Evolutionary conservation across 2,797 vertebrate genomes (phyloP).

Genomic region (Halcyon leucocephala): DNA sequence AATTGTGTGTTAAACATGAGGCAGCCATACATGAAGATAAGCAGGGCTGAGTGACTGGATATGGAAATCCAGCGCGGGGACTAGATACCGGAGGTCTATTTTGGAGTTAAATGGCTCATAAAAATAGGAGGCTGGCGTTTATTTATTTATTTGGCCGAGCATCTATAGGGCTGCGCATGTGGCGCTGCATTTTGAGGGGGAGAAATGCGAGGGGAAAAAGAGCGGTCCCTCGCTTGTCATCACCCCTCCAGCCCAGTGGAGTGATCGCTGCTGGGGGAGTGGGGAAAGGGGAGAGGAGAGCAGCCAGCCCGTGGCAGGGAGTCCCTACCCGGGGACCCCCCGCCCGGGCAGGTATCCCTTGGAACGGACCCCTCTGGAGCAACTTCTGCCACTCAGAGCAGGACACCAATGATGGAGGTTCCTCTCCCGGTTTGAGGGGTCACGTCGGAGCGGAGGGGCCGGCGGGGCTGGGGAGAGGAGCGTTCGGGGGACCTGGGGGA

Average conservation of each 20-base stretch:
- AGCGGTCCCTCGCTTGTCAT: not conserved
- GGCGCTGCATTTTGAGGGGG: not conserved
- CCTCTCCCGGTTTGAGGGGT: not conserved
- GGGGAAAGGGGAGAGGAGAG: not conserved
- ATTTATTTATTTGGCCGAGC: constrained; percentile 45
- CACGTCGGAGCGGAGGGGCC: not conserved
- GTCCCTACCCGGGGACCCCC: not conserved
- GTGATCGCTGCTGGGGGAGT: not conserved
- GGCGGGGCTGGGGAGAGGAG: not conserved
- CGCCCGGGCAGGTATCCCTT: fast-evolving
- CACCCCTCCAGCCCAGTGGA: not conserved
- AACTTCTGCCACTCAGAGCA: not conserved
- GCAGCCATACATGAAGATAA: constrained; percentile 74
- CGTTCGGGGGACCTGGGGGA: not conserved
- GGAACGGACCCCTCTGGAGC: not conserved
- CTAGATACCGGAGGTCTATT: constrained; percentile 67
- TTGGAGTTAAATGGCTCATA: constrained; percentile 71
- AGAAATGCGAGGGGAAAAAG: not conserved
- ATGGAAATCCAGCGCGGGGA: constrained; percentile 52
- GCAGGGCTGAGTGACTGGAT: constrained; percentile 47
- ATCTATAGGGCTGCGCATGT: not conserved
- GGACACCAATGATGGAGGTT: not conserved
- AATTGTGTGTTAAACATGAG: constrained; percentile 71
- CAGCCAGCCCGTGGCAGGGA: not conserved
- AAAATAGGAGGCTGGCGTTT: constrained; percentile 9